These are phyloP conservation scores for Drosophila incognita DNA, from an alignment of 2,888 invertebrate species.

Conservation along the genomic window DNA sequence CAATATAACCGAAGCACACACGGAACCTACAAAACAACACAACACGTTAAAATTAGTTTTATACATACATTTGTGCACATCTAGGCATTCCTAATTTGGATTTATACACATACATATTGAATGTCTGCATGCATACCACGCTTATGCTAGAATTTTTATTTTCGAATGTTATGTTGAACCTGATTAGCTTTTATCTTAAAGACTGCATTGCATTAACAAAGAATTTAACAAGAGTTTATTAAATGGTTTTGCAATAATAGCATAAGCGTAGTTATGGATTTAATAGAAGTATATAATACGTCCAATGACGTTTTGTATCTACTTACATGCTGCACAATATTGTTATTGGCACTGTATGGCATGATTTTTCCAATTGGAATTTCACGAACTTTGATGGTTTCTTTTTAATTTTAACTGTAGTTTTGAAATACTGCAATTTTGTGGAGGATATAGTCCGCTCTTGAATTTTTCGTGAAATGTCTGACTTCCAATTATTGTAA, in stretches of 20 bases:
- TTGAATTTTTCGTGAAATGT: conserved; percentile 14
- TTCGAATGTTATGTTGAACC: background rate
- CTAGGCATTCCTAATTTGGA: background rate
- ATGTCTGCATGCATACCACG: background rate
- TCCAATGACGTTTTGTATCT: conserved; percentile 57
- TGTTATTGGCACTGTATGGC: conserved; percentile 76
- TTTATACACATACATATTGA: background rate
- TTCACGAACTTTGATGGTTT: conserved; percentile 44
- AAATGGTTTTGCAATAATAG: conserved; percentile 4
- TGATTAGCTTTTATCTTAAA: background rate
- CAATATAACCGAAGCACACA: background rate
- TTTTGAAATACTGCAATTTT: conserved; percentile 23
- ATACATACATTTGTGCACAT: background rate
- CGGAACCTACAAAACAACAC: background rate
- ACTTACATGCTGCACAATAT: conserved; percentile 78
- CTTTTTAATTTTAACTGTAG: conserved; percentile 16
- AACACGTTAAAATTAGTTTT: background rate
- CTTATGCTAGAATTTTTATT: background rate
- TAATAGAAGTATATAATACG: conserved; percentile 33
- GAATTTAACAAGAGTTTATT: background rate
- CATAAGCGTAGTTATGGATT: conserved; percentile 19
- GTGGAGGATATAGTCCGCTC: conserved; percentile 17
- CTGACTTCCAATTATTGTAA: conserved; percentile 18
- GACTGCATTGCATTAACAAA: background rate
- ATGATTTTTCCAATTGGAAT: conserved; percentile 72